These are phyloP conservation scores for Cassiopea andromeda DNA, from an alignment of 30 jellyfish, hydroid and myxozoan genomes.

Conservation along the genomic window DNA sequence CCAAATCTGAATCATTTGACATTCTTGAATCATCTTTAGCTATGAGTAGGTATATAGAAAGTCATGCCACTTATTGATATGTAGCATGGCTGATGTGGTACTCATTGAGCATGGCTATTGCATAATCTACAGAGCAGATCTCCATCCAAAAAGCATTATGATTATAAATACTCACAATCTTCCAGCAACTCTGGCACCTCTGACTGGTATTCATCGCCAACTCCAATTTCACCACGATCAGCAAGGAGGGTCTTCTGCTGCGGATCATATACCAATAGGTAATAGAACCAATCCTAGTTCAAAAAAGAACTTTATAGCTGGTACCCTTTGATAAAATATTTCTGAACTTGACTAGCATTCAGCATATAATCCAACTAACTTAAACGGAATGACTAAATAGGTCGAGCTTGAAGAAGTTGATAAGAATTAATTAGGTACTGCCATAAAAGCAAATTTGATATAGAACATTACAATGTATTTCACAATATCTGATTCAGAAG, in stretches of 20 bases:
- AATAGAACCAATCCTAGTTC: conserved; percentile 92
- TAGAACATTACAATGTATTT: too few relatives aligned
- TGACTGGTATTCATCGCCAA: conserved; percentile 97
- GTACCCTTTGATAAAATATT: too few relatives aligned
- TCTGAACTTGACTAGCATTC: too few relatives aligned
- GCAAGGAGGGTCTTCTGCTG: conserved; percentile 98
- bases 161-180: conserved; percentile 38
- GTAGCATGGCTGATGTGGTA: neutral
- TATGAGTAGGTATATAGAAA: neutral
- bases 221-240: conserved; percentile 98
- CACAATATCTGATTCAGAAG: too few relatives aligned
- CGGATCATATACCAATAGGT: conserved; percentile 95
- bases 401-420: too few relatives aligned
- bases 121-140: too few relatives aligned
- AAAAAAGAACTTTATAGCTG: too few relatives aligned
- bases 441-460: too few relatives aligned
- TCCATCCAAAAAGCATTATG: neutral
- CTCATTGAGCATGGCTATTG: too few relatives aligned
- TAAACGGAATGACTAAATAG: too few relatives aligned
- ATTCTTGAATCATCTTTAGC: conserved; percentile 60
- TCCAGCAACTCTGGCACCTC: conserved; percentile 71
- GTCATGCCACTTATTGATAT: neutral
- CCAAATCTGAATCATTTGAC: conserved; percentile 67
- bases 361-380: too few relatives aligned
- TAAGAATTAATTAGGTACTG: too few relatives aligned